Percentiles rank a stretch among this genome's conserved stretches.
Conservation (phyloP, 1,140 invertebrate genomes). For the Stegodyphus mimosarum region DNA sequence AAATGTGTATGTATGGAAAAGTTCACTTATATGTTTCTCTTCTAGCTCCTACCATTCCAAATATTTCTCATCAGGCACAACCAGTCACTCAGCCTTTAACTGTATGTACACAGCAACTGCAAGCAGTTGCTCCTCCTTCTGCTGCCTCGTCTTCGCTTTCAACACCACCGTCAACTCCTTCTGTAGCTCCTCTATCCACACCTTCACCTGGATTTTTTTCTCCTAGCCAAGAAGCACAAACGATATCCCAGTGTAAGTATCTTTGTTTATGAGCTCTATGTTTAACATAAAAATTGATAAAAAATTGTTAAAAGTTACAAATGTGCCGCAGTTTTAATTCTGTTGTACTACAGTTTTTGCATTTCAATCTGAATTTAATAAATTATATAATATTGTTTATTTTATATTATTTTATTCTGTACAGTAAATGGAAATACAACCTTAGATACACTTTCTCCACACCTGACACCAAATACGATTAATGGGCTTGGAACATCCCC, state of each 20-base stretch:
- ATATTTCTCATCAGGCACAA: conserved; percentile 42
- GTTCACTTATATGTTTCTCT: background rate
- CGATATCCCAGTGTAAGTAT: conserved; percentile 46
- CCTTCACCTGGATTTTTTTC: conserved; percentile 57
- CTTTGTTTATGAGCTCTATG: background rate
- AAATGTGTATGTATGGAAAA: no score
- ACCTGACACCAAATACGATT: conserved; percentile 40
- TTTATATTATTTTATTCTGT: background rate
- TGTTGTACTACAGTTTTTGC: background rate
- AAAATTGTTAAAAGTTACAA: no score
- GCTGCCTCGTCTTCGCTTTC: conserved; percentile 40
- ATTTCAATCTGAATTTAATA: background rate
- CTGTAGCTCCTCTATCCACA: conserved; percentile 45
- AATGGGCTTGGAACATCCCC: conserved; percentile 55
- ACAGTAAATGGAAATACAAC: conserved; percentile 40
- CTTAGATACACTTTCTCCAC: conserved; percentile 52
- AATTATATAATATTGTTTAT: background rate
- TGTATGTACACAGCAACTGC: conserved; percentile 51
- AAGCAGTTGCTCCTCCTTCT: conserved; percentile 23
- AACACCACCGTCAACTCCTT: conserved; percentile 49
- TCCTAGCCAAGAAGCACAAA: conserved; percentile 39
- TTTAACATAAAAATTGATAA: no score
- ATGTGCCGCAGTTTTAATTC: no score
- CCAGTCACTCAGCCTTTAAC: conserved; percentile 49
- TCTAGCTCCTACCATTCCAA: conserved; percentile 44